These are phyloP conservation scores for Styela plicata DNA, from an alignment of 23 tunicate genomes.

Conservation along the genomic window DNA sequence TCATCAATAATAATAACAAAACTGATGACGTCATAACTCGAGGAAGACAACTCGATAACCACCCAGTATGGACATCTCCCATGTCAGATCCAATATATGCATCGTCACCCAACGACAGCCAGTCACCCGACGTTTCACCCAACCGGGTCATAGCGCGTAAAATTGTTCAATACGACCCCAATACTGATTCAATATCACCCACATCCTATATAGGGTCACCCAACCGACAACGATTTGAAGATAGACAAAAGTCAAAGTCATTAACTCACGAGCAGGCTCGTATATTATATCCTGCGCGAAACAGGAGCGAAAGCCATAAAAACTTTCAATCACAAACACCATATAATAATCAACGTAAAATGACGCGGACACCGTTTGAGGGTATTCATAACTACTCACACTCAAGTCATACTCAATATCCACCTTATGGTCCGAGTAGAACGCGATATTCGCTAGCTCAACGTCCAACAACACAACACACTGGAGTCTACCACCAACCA, in stretches of 20 bases:
- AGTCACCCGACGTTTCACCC: slow-evolving; percentile 15
- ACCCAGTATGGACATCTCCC: neutral
- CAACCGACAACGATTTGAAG: neutral
- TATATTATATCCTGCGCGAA: neutral
- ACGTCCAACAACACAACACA: neutral
- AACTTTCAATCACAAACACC: neutral
- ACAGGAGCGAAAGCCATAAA: neutral
- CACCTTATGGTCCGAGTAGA: neutral
- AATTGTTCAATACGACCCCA: neutral
- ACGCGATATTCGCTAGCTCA: neutral
- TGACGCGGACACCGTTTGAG: neutral
- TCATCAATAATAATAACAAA: neutral
- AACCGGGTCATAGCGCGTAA: slow-evolving; percentile 19
- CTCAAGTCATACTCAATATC: neutral
- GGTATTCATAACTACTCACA: neutral
- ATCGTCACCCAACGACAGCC: slow-evolving; percentile 22
- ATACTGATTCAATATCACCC: neutral
- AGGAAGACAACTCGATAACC: no score
- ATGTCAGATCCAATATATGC: neutral
- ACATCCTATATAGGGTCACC: slow-evolving; percentile 5
- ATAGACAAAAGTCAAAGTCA: slow-evolving; percentile 6
- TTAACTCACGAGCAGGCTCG: slow-evolving; percentile 12
- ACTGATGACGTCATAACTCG: slow-evolving; percentile 5
- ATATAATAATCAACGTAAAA: neutral
- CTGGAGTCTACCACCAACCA: neutral